Base-by-base conservation (phyloP, 2,113 vertebrate genomes). In the Silurus meridionalis region DNA sequence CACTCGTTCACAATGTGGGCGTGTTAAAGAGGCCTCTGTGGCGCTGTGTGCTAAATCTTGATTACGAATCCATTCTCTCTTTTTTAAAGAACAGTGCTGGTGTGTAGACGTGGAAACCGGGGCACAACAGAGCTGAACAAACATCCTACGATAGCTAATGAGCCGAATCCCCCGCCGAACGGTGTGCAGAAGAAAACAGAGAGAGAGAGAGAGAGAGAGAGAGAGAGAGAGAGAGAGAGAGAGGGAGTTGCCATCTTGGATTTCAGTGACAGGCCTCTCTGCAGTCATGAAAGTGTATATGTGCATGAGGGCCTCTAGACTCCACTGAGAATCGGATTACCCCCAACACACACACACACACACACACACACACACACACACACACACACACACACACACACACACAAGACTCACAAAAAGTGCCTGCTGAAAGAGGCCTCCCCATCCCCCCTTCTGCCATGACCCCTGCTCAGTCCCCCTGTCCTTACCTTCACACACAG, bases 191-290 rank as follows among this genome's bases (percentile, higher is more conserved):
- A 61, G 15, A 83, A 71, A 72, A 83, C 55, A 48, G 4, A 28
- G 23, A 9, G 37, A 37, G 37, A 37, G 37, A 37, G 2, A 37
- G 37, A 15, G 53, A 77, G 46, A 81, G 21, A 23, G 23, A 37
- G 61, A 28, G 58, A 23, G 17, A 61, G 71, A 55, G 60, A 52
- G 71, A 1, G 50, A 37, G 28, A 37, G 28, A 37, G 28, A 37
- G 28, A 37, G 2, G 50, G 25, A 85, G 17, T 57, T 87, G 85
- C 88, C 92, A 93, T 93, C 91, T 95, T 93, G 89, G 90, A 93
- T 95, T 95, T 95, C 93, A 94, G 89, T 92, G 91, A 91, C 90
- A 92, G 92, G 90, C 92, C 91, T 92, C 88, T 92, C 88, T 87
- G 86, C 85, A 86, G 93, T 91, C 90, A 92, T 93, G 89, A 90